Base-by-base conservation (phyloP, 2,113 vertebrate species). In the Todiramphus chloris region DNA sequence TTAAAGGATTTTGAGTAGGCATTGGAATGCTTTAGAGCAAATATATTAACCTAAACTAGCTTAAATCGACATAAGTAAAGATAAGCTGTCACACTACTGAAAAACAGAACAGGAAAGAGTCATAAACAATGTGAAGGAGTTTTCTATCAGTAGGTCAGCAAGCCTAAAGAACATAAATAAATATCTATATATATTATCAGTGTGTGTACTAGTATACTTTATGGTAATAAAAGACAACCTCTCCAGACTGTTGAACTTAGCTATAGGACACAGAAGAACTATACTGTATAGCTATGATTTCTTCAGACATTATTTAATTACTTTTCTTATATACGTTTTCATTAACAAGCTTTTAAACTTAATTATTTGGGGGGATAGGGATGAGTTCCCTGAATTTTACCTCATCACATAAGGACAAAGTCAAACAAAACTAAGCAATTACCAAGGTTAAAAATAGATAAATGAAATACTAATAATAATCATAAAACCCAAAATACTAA, bases 1-100 rank as follows among this genome's bases (percentile, higher is more conserved):
- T 94, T 92, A 89, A 63, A 87, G 30, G 75, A 90, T 77, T 90
- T 90, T 86, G 31, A 88, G 46, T 33, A 94, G 64, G 43, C 28
- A 83, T 27, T 72, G 56, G n/a, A 83, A 75, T 63, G 48, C 46
- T 83, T 90, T 16, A 55, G 24, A 81, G 13, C 31, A 92, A 86
- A 89, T 78, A 46, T 16, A 90, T 78, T 83, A 75, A 67, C 33
- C 28, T 70, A 92, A 88, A 78, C 37, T 51, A 66, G 31, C 17
- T 93, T 86, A 78, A 81, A 83, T 33, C 74, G 50, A 80, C 46
- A 51, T 46, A 51, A 90, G 31, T 50, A 83, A 86, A 90, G 31
- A 19, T 83, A 59, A 89, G 23, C 35, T 78, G 51, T 70, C 73
- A 70, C 2, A 1, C 60, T 60, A 43, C 68, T 30, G 64, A 30